A percentile compares a stretch with the other conserved stretches of the same genome.
Conservation (phyloP, 2,888 invertebrate genomes). For the Papilio protenor region DNA sequence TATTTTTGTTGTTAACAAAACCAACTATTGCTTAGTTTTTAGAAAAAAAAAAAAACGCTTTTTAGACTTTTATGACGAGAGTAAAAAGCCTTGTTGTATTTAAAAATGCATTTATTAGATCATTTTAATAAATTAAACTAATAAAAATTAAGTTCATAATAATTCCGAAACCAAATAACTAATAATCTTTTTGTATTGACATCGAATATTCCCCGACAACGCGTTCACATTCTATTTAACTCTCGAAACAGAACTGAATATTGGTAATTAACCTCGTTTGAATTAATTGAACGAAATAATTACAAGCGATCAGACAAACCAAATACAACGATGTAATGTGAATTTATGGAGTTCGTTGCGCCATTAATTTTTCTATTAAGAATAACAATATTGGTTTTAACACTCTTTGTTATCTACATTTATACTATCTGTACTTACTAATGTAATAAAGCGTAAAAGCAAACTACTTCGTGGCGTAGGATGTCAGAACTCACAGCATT, state of each 20-base stretch:
- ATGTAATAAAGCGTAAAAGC: no score
- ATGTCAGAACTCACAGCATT: no score
- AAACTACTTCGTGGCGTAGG: no score
- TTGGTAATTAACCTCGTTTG: slow-evolving; percentile 26
- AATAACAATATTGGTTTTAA: background rate
- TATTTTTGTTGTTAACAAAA: slow-evolving; percentile 19
- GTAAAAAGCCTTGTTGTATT: background rate
- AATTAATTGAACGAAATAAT: slow-evolving; percentile 31
- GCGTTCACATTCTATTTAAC: slow-evolving; percentile 27
- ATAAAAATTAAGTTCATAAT: background rate
- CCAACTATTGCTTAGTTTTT: background rate
- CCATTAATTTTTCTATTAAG: background rate
- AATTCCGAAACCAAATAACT: background rate
- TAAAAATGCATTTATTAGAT: background rate
- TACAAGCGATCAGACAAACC: slow-evolving; percentile 9
- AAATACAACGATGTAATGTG: background rate
- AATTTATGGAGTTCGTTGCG: background rate
- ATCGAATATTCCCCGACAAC: slow-evolving; percentile 5
- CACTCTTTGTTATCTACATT: background rate
- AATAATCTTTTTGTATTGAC: background rate
- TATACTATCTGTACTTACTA: background rate
- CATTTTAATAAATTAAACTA: background rate
- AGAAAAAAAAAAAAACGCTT: background rate
- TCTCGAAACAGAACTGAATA: slow-evolving; percentile 14
- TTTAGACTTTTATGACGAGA: background rate